Evolutionary conservation across 2,113 vertebrate species (phyloP).

Genomic region (Ailuropoda melanoleuca): DNA sequence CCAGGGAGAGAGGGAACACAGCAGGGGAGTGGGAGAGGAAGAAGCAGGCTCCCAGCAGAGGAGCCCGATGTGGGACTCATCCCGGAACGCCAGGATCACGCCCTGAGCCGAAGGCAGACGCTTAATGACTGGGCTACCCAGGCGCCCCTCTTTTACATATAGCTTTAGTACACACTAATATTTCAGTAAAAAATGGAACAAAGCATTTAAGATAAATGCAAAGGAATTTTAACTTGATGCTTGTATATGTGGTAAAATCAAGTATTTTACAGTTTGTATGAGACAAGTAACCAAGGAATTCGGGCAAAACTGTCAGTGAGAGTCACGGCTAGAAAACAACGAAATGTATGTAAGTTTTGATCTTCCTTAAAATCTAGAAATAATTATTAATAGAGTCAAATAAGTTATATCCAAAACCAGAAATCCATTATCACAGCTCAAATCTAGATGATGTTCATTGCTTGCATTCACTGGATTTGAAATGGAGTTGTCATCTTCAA

Average conservation of each 20-base stretch:
- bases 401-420: not conserved
- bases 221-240: conserved; percentile 2
- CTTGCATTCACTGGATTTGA: not conserved
- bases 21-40: too few relatives aligned
- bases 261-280: conserved; percentile 28
- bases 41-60: too few relatives aligned
- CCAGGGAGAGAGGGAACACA: too few relatives aligned
- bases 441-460: not conserved
- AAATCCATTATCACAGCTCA: not conserved
- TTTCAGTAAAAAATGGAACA: conserved; percentile 6
- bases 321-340: not conserved
- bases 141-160: conserved; percentile 1
- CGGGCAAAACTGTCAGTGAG: not conserved
- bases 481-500: not conserved
- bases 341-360: conserved; percentile 27
- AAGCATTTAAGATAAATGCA: conserved; percentile 17
- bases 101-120: too few relatives aligned
- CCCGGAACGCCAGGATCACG: too few relatives aligned
- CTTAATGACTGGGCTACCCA: too few relatives aligned
- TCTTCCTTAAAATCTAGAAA: conserved; percentile 22
- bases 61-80: too few relatives aligned
- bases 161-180: not conserved
- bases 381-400: conserved; percentile 30
- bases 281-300: not conserved
- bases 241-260: not conserved